Evolutionary conservation across 2,888 invertebrate species (phyloP).

Genomic region (Charanyca ferruginea): DNA sequence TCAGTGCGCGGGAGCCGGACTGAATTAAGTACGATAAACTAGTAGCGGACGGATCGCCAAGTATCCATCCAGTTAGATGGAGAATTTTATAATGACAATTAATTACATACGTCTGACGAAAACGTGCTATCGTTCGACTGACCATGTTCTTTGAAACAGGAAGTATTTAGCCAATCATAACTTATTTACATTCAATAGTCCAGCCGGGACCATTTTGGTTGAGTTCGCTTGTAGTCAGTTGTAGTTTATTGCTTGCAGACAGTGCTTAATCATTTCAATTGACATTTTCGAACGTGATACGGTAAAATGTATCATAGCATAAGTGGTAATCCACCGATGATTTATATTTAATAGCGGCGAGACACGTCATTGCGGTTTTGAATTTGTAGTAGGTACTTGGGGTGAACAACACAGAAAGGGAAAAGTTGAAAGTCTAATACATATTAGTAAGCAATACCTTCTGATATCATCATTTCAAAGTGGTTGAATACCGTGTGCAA

Average conservation of each 20-base stretch:
- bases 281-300: constrained; percentile 42
- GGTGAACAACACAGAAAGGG: constrained; percentile 18
- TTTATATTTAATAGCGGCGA: constrained; percentile 33
- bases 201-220: constrained; percentile 43
- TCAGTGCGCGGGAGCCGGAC: constrained; percentile 68
- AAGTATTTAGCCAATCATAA: constrained; percentile 55
- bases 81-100: constrained; percentile 73
- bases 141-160: constrained; percentile 57
- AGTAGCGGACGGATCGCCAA: constrained; percentile 68
- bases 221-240: constrained; percentile 28
- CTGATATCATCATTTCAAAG: constrained; percentile 14
- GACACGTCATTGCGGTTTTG: constrained; percentile 25
- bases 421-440: neutral
- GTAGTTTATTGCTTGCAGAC: constrained; percentile 40
- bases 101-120: constrained; percentile 69
- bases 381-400: constrained; percentile 16
- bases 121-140: constrained; percentile 52
- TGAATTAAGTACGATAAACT: constrained; percentile 83
- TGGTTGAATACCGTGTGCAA: constrained; percentile 28
- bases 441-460: neutral
- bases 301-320: constrained; percentile 41
- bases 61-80: constrained; percentile 72
- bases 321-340: constrained; percentile 25
- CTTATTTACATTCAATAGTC: constrained; percentile 65
- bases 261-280: constrained; percentile 36